Evolutionary conservation across 2,888 invertebrate genomes (phyloP).

Genomic region (Brachylomia viminalis): DNA sequence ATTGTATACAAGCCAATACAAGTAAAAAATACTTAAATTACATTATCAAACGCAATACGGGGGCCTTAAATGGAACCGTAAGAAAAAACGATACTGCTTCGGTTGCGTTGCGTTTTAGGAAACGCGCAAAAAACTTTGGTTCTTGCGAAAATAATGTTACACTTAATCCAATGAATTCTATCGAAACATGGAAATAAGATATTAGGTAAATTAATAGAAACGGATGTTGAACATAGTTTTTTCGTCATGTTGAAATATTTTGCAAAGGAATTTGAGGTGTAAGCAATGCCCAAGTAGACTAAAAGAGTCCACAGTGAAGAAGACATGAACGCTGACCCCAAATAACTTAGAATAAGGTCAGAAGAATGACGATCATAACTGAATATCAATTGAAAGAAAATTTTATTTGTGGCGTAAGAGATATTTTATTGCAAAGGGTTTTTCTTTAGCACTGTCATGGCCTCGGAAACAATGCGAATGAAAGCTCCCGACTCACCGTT

Average conservation of each 20-base stretch:
- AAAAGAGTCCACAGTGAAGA: not conserved
- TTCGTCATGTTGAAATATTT: not conserved
- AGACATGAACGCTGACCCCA: no score
- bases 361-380: no score
- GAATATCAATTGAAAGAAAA: no score
- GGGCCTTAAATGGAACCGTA: conserved; percentile 24
- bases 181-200: conserved; percentile 15
- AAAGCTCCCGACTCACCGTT: no score
- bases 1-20: conserved; percentile 20
- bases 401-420: no score
- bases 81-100: conserved; percentile 18
- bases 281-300: not conserved
- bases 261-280: not conserved
- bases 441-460: no score
- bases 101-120: conserved; percentile 21
- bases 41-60: conserved; percentile 30
- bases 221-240: not conserved
- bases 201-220: not conserved
- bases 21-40: conserved; percentile 43
- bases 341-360: no score
- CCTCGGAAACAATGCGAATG: no score
- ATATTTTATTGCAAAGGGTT: no score
- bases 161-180: conserved; percentile 13
- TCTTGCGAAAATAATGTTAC: conserved; percentile 39
- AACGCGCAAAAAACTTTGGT: conserved; percentile 37